Evolutionary conservation across 1,140 invertebrate species (phyloP).

Genomic region (Drosophila teissieri): DNA sequence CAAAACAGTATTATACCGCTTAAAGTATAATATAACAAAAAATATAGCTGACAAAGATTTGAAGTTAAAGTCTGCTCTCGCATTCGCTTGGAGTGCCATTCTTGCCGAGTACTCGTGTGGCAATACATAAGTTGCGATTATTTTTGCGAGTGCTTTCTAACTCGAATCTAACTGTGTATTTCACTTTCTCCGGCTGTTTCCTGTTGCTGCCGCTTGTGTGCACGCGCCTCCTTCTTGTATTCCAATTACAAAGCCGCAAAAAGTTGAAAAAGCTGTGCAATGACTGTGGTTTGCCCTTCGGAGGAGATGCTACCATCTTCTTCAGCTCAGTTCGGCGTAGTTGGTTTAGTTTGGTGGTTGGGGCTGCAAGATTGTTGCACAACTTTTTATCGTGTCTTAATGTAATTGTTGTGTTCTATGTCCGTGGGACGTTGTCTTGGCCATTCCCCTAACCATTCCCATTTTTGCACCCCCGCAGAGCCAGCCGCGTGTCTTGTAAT

Average conservation of each 20-base stretch:
- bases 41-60: no score
- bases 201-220: slow-evolving; percentile 69
- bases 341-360: slow-evolving; percentile 28
- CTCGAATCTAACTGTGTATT: slow-evolving; percentile 4
- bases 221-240: slow-evolving; percentile 64
- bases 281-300: slow-evolving; percentile 59
- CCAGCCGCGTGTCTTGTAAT: slow-evolving; percentile 68
- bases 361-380: slow-evolving; percentile 70
- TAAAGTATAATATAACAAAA: no score
- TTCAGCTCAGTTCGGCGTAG: slow-evolving; percentile 1
- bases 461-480: slow-evolving; percentile 12
- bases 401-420: slow-evolving; percentile 80
- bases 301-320: background rate
- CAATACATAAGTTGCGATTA: background rate
- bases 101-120: background rate
- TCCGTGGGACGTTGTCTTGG: slow-evolving; percentile 26
- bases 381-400: slow-evolving; percentile 83
- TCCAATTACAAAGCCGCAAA: slow-evolving; percentile 83
- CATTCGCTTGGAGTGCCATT: no score
- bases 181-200: slow-evolving; percentile 55
- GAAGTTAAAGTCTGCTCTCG: no score
- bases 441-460: slow-evolving; percentile 9
- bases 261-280: slow-evolving; percentile 82
- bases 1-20: no score
- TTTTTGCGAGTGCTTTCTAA: slow-evolving; percentile 23